phyloP scores from a whole-genome alignment of 2,797 vertebrate genomes.

The Carcharodon carcharias region DNA sequence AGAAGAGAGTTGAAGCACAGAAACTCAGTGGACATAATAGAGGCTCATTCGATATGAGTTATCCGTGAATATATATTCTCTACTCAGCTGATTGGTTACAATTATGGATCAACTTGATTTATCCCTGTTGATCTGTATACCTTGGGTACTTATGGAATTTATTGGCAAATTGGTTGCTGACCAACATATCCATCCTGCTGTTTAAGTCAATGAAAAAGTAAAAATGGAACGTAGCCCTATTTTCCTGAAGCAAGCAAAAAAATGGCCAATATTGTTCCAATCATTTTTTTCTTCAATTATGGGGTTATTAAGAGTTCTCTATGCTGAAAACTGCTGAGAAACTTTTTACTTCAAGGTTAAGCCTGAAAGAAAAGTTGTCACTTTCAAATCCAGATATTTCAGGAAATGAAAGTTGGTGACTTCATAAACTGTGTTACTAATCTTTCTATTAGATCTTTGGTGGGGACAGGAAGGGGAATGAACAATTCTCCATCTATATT shows the following conservation, averaged over 20 bases:
- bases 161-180: not conserved
- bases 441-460: not conserved
- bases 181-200: not conserved
- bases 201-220: not conserved
- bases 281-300: not conserved
- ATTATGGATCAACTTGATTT: not conserved
- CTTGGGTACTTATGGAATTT: not conserved
- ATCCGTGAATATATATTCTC: not conserved
- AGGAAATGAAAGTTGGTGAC: not conserved
- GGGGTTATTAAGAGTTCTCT: not conserved
- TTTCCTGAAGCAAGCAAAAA: not conserved
- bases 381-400: not conserved
- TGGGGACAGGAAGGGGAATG: not conserved
- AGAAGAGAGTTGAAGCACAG: not conserved
- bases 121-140: not conserved
- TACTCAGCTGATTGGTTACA: not conserved
- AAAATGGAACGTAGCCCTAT: not conserved
- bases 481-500: not conserved
- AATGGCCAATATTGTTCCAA: not conserved
- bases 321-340: not conserved
- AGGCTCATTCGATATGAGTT: not conserved
- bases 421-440: not conserved
- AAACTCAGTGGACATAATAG: not conserved
- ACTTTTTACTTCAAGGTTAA: not conserved
- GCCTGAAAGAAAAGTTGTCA: not conserved